A percentile compares a stretch with the other conserved stretches of the same genome.
phyloP scores from a whole-genome alignment of 2,888 invertebrate species.

The Meteorus colon region DNA sequence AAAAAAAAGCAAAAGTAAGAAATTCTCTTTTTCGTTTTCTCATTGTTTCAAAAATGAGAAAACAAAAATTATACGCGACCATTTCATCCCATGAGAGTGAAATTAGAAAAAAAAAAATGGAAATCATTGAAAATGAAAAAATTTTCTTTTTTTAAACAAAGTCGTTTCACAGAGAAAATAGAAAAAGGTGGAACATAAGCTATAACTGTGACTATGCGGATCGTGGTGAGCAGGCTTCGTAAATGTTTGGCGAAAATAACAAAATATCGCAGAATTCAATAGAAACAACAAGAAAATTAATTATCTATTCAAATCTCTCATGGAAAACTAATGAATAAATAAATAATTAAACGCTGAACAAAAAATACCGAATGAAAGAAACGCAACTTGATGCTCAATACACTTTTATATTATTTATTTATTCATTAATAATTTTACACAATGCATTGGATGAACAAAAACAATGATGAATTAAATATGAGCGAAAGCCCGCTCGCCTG shows the following conservation, averaged over 20 bases:
- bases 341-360: too few species aligned
- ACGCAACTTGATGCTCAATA: too few species aligned
- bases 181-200: constrained; percentile 65
- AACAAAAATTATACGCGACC: constrained; percentile 46
- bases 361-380: too few species aligned
- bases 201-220: constrained; percentile 73
- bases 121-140: constrained; percentile 18
- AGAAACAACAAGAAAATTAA: constrained; percentile 29
- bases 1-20: constrained; percentile 31
- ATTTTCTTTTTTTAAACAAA: constrained; percentile 5
- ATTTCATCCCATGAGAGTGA: constrained; percentile 46
- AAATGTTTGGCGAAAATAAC: constrained; percentile 37
- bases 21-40: constrained; percentile 27
- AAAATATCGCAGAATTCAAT: constrained; percentile 44
- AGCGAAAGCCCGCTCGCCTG: constrained; percentile 69
- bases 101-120: constrained; percentile 38
- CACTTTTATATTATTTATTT: background rate
- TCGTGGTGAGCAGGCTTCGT: constrained; percentile 72
- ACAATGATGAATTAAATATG: constrained; percentile 37
- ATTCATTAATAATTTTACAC: background rate
- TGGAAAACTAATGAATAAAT: too few species aligned
- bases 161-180: constrained; percentile 49
- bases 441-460: background rate
- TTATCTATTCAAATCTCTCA: constrained; percentile 19
- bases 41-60: constrained; percentile 48